Base-by-base conservation (phyloP, 2,888 invertebrate species). In the Agapostemon virescens region DNA sequence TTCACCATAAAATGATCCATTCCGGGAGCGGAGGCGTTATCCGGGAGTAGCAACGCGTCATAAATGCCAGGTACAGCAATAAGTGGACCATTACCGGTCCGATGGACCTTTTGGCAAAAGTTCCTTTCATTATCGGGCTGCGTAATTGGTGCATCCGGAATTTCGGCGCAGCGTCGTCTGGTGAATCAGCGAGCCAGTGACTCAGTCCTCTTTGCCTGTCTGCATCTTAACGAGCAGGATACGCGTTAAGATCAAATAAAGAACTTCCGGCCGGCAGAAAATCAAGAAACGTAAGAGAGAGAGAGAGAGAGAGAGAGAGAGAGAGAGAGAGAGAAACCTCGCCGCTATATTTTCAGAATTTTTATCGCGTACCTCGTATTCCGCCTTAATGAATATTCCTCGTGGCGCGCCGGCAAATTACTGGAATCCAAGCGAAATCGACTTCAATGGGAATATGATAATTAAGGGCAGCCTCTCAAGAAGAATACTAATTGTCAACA, bases 141-240 rank as follows among this genome's bases (percentile, higher is more conserved):
- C 66, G 55, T 81, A 84, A 86, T 86, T 86, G 84, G 71, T 66
- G 78, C 82, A 81, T 86, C 84, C 83, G 79, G 77, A 81, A 86
- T 86, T 86, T 86, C 80, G 69, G 75, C 64, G 64, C 70, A 52
- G 58, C 45, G 52, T n/a, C 23, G 61, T 11, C 36, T 36, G 36
- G n/a, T 63, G 63, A 63, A 20, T 63, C 36, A 36, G 63, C 36
- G 33, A n/a, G n/a, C 36, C 55, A 20, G 52, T 78, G 81, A 84
- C 55, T 80, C 86, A 83, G 71, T 67, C 38, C 64, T 70, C 61
- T 40, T 52, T 69, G 81, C 67, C 69, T 36, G 83, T 81, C 81
- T 83, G 83, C 85, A 83, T 80, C 76, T 85, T 85, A 83, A 83
- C 75, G 67, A 68, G 83, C 74, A 79, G 79, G 79, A 79, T 83